Evolutionary conservation across 2,113 vertebrate genomes (phyloP).

Genomic region (Xiphophorus couchianus): DNA sequence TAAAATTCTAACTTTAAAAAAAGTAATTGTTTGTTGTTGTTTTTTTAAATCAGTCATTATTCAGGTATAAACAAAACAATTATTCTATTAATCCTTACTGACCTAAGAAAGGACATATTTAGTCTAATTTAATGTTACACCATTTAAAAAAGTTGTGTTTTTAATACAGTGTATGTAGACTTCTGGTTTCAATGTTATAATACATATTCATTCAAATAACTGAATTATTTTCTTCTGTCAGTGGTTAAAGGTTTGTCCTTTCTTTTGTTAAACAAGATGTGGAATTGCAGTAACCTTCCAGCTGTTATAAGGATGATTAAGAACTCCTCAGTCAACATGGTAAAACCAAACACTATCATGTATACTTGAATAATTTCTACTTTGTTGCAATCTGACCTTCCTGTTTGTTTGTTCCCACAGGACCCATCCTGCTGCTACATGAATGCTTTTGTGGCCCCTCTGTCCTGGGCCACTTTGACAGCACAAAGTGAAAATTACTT

Average conservation of each 20-base stretch:
- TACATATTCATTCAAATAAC: neutral
- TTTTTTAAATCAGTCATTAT: too few species aligned
- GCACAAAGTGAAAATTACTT: constrained; percentile 21
- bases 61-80: too few species aligned
- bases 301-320: constrained; percentile 56
- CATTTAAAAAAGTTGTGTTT: neutral
- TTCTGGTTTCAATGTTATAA: neutral
- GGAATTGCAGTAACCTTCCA: constrained; percentile 56
- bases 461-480: constrained; percentile 59
- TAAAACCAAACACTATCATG: neutral
- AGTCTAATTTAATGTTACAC: neutral
- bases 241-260: neutral
- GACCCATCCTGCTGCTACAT: constrained; percentile 59
- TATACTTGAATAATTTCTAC: neutral
- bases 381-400: constrained; percentile 1
- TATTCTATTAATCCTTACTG: too few species aligned
- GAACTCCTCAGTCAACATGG: constrained; percentile 65
- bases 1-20: too few species aligned
- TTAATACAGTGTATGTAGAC: neutral
- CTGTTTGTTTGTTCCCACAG: constrained; percentile 33
- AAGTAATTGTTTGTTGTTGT: too few species aligned
- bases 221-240: neutral
- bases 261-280: constrained; percentile 41
- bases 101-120: too few species aligned
- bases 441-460: constrained; percentile 58